phyloP scores from a whole-genome alignment of 2,113 vertebrate species.

The Platysternon megacephalum region DNA sequence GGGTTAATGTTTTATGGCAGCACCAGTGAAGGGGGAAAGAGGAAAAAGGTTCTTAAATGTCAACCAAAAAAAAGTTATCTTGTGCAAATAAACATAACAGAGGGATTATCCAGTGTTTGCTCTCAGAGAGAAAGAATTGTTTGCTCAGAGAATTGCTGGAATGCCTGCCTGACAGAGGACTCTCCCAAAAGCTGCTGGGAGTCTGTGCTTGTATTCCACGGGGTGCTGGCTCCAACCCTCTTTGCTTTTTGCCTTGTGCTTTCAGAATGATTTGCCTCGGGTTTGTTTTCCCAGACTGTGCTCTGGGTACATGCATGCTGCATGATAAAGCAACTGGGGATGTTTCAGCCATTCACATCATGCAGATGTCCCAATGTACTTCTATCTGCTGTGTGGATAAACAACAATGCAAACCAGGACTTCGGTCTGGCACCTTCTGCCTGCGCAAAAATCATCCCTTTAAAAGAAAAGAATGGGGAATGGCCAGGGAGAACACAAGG shows the following conservation, averaged over 20 bases:
- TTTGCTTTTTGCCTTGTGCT: not conserved
- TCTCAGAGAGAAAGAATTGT: not conserved
- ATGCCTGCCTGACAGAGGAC: not conserved
- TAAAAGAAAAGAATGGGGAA: not conserved
- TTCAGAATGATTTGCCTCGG: rapidly evolving
- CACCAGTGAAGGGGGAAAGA: not conserved
- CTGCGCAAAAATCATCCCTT: not conserved
- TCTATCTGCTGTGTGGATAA: not conserved
- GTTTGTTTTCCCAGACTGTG: not conserved
- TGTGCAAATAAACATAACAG: conserved; percentile 54
- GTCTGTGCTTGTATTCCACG: rapidly evolving
- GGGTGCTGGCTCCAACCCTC: conserved; percentile 19
- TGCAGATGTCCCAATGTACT: rapidly evolving
- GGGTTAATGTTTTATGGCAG: not conserved
- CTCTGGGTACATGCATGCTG: rapidly evolving
- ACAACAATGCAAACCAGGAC: rapidly evolving
- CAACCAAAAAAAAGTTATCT: conserved; percentile 43
- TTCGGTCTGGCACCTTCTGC: not conserved
- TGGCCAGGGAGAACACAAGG: not conserved
- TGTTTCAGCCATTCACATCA: rapidly evolving
- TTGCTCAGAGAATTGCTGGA: conserved; percentile 48
- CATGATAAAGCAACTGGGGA: rapidly evolving
- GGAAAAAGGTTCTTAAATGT: conserved; percentile 40
- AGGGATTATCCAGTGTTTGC: not conserved
- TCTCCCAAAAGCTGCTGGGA: rapidly evolving